A percentile compares a stretch with the other conserved stretches of the same genome.
phyloP scores from a whole-genome alignment of 1,140 invertebrate species.

The Saxidomus purpurata region DNA sequence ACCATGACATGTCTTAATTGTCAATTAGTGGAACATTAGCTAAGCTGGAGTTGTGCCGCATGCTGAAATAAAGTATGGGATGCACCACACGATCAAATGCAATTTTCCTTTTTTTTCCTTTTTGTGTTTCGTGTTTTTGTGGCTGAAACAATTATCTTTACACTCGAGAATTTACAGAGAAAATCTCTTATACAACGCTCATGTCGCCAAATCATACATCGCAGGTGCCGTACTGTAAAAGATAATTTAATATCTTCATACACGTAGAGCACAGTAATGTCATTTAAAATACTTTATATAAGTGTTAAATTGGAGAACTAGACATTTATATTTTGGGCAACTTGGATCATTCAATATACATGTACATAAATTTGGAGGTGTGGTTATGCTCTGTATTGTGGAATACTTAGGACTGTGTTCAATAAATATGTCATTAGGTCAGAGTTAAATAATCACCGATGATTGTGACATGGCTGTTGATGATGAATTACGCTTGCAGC shows the following conservation, averaged over 20 bases:
- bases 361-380: conserved; percentile 50
- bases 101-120: conserved; percentile 43
- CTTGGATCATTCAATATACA: conserved; percentile 54
- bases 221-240: conserved; percentile 53
- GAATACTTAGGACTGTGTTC: conserved; percentile 53
- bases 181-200: conserved; percentile 52
- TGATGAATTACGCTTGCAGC: no score
- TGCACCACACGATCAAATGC: conserved; percentile 53
- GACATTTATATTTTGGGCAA: conserved; percentile 52
- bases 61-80: conserved; percentile 54
- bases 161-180: conserved; percentile 29
- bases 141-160: conserved; percentile 53
- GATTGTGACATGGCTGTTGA: conserved; percentile 50
- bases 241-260: conserved; percentile 52
- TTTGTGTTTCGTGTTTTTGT: conserved; percentile 51
- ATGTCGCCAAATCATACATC: conserved; percentile 52
- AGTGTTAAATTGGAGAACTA: conserved; percentile 54
- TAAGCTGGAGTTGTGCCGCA: conserved; percentile 49
- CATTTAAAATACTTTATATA: conserved; percentile 54
- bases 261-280: conserved; percentile 53
- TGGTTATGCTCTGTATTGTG: conserved; percentile 46
- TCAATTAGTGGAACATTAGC: conserved; percentile 54
- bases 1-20: conserved; percentile 54
- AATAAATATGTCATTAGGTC: conserved; percentile 51
- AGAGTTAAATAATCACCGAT: conserved; percentile 53